Evolutionary conservation across 2,797 vertebrate species (phyloP), one percentile per base, ranked within the genome.

Genomic region (Catamblyrhynchus diadema): DNA sequence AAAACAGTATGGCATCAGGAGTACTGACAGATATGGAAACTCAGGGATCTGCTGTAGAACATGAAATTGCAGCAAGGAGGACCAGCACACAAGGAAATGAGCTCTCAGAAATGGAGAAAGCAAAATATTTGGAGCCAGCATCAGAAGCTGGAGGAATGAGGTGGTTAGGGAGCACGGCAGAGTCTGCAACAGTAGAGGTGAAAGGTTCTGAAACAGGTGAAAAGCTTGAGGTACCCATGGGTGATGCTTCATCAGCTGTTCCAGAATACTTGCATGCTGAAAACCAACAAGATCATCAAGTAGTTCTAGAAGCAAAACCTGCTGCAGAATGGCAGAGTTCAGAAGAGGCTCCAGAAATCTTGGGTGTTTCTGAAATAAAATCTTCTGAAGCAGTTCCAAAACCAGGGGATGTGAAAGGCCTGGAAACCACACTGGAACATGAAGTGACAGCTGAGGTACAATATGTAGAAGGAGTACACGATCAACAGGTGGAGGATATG

Each of bases 41-140:
- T 95, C 82, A 81, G 77, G 94, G 86, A 54, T 54, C 94, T 92
- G n/a, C 64, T 95, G 72, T 42, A 64, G 93, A 93, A 11, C 82
- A 80, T 85, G 30, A 39, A 57, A 74, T 84, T 84, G 77, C 80
- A 86, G 86, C 69, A 47, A 45, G 13, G 28, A 65, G 17, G 14
- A 85, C 73, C 82, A 60, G 71, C 54, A 53, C 28, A 9, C 67
- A 71, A 53, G 53, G 24, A 86, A 62, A 20, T 65, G 95, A 93
- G 37, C 44, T 59, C 11, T 78, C 85, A 79, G 90, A 86, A 90
- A 45, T 3, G 1, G 81, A 86, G 45, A 79, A 71, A 56, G 44
- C 62, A 51, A 62, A 70, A n/a, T 75, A 70, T 28, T 35, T 94
- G 69, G 88, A 93, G 35, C 37, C 80, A 51, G 13, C 48, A 54